Base-by-base conservation (phyloP, 1,140 invertebrate species). In the Caerostris darwini region DNA sequence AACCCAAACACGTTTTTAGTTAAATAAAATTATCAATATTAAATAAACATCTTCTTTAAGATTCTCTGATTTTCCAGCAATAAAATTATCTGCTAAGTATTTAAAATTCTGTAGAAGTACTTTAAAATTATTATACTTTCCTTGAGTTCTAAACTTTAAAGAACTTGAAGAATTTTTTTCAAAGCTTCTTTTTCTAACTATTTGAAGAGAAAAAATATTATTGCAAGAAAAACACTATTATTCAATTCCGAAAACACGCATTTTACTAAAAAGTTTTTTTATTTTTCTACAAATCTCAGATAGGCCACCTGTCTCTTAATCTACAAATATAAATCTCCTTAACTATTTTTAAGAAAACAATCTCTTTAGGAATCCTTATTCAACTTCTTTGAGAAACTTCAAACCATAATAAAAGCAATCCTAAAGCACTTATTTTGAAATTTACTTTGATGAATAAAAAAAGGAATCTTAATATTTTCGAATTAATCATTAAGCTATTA, bases 281-380 rank as follows among this genome's bases (percentile, higher is more conserved):
- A 19, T 77, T 77, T 77, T 77, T 77, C 34, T 77, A 77, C 2
- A 71, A 71, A 77, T 77, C 71, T 77, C 34, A 77, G 34, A 77
- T 34, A 10, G 3, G 50, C 34, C 71, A 77, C 71, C 71, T 77
- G 71, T 53, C 71, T 77, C 71, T 50, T 14, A 7, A 14, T 12
- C 71, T 50, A 77, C 53, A 77, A 77, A 77, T 77, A 3, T 77
- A 77, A 77, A 53, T 77, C 71, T 50, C 34, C 17, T 12, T 12
- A 50, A 77, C 71, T 12, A 77, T 77, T 50, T 34, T 77, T 77
- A 53, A 53, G 71, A 77, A 77, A 77, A 77, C 34, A 50, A 77
- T 53, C 14, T 34, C 71, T 50, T 77, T 50, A 50, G 34, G 61
- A 5, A 1, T 67, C 12, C 61, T 67, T 67, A 34, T 34, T 64